Base-by-base conservation (phyloP, 2,113 vertebrate genomes). In the Charadrius vociferus region DNA sequence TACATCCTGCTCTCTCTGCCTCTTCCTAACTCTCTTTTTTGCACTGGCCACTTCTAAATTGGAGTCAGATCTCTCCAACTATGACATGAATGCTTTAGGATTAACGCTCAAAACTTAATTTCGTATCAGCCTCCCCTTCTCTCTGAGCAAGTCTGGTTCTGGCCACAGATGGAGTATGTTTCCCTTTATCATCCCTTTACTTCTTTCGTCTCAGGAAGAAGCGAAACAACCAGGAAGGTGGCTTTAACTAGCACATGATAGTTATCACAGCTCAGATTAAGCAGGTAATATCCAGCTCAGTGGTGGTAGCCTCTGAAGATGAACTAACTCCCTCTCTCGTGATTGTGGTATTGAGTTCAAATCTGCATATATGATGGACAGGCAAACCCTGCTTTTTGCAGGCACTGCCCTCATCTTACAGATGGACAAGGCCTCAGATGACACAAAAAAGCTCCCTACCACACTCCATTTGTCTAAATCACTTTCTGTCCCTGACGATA, bases 331-430 rank as follows among this genome's bases (percentile, higher is more conserved):
- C 43, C 62, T 85, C 81, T 79, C 49, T 77, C 53, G 67, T 58
- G 88, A 62, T 49, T 88, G 85, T 80, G 49, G 43, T 73, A 88
- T 68, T 95, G 90, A 96, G 87, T 95, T 90, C 70, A 95, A 94
- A 97, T 95, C 90, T 96, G 87, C 93, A 90, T 93, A 82, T 82
- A 91, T 93, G 95, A 94, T 68, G 24, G 96, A 96, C 95, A 92
- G 80, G 86, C 56, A 95, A 95, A 82, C 88, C 82, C 72, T 81
- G 55, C 55, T 95, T 92, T 95, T 84, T 61, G 23, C n/a, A 59
- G 29, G 36, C 39, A n/a, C 65, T 61, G 56, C 88, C 68, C 91
- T 93, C 95, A 95, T 95, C 92, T 96, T 92, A 90, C 74, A 92
- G 74, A 82, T 20, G 83, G 80, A 90, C 90, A 97, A 96, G 92